Conservation (phyloP, 2,113 vertebrate species). For the Pygoscelis antarcticus region DNA sequence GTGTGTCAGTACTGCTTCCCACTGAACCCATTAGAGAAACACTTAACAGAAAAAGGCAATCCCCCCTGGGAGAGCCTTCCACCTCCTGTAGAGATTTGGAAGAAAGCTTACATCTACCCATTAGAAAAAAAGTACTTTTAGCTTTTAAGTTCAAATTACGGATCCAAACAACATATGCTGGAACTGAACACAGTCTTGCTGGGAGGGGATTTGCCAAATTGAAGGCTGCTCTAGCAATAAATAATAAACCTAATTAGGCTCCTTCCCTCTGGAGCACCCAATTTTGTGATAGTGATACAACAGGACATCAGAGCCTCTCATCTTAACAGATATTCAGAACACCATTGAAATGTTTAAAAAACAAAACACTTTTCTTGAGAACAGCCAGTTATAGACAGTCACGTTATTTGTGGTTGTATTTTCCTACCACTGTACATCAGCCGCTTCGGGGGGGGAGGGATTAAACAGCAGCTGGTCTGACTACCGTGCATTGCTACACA, state of each 20-base stretch:
- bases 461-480: slow-evolving; percentile 1
- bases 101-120: slow-evolving; percentile 7
- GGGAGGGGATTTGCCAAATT: slow-evolving; percentile 29
- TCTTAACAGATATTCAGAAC: background rate
- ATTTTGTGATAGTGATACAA: background rate
- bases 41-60: slow-evolving; percentile 47
- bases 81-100: slow-evolving; percentile 53
- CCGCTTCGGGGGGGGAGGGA: background rate
- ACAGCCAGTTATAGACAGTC: background rate
- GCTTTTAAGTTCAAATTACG: slow-evolving; percentile 47
- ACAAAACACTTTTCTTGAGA: background rate
- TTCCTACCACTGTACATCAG: background rate
- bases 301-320: background rate
- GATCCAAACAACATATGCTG: slow-evolving; percentile 58
- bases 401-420: background rate
- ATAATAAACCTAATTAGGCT: slow-evolving; percentile 54
- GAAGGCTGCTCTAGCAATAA: slow-evolving; percentile 36
- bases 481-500: background rate
- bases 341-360: background rate
- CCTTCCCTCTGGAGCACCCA: slow-evolving; percentile 20
- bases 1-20: background rate
- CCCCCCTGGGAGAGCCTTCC: background rate
- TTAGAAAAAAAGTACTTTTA: slow-evolving; percentile 49
- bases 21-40: slow-evolving; percentile 50
- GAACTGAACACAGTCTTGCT: slow-evolving; percentile 37